These are phyloP conservation scores for Protonibea diacanthus DNA, from an alignment of 2,797 vertebrate genomes.

Conservation along the genomic window DNA sequence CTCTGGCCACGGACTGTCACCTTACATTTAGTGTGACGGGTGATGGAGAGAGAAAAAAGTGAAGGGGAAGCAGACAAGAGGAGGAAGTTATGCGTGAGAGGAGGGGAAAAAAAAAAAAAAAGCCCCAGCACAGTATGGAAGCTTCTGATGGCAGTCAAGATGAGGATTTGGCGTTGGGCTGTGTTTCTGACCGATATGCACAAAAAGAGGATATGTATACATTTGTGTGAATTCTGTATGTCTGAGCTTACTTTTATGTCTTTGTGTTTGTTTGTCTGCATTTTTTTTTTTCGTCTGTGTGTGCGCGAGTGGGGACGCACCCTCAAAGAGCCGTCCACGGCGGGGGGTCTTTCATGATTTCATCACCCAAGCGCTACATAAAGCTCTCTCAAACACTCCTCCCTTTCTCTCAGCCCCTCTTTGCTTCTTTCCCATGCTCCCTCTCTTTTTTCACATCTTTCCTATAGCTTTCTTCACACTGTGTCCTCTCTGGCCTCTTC, in stretches of 20 bases:
- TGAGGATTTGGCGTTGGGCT: constrained; percentile 50
- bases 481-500: constrained; percentile 49
- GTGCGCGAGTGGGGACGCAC: constrained; percentile 47
- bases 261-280: constrained; percentile 69
- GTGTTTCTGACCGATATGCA: constrained; percentile 6
- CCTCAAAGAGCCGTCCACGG: constrained; percentile 69
- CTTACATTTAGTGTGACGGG: constrained; percentile 69
- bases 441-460: constrained; percentile 64
- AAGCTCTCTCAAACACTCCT: constrained; percentile 68
- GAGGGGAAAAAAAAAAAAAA: constrained; percentile 22
- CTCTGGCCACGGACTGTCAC: constrained; percentile 72
- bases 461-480: constrained; percentile 64
- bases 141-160: constrained; percentile 35
- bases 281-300: constrained; percentile 48
- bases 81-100: constrained; percentile 58
- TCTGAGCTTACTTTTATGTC: constrained; percentile 43
- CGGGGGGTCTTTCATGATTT: constrained; percentile 78
- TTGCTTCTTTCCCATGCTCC: constrained; percentile 75
- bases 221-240: constrained; percentile 18
- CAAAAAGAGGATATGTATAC: constrained; percentile 32
- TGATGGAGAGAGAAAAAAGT: constrained; percentile 40
- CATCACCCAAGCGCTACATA: constrained; percentile 71
- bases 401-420: constrained; percentile 52
- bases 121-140: constrained; percentile 45
- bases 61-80: constrained; percentile 47